phyloP scores from a whole-genome alignment of 2,888 invertebrate species.

The Acrocera orbiculus region DNA sequence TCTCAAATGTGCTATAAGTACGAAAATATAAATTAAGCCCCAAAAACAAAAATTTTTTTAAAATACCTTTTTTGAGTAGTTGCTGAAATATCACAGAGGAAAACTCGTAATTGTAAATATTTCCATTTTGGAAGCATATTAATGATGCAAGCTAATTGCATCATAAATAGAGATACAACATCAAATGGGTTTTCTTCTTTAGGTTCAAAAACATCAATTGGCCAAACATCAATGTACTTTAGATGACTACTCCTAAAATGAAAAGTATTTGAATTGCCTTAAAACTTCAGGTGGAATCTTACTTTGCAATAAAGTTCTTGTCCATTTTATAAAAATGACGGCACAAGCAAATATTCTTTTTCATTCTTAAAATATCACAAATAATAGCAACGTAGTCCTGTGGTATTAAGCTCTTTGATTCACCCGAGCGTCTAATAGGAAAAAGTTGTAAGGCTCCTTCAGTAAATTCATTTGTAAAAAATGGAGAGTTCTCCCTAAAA shows the following conservation, averaged over 20 bases:
- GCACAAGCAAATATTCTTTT: conserved; percentile 88
- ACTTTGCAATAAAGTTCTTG: conserved; percentile 57
- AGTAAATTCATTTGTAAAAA: conserved; percentile 40
- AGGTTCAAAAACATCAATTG: conserved; percentile 75
- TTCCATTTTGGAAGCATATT: conserved; percentile 85
- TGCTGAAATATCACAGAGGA: conserved; percentile 47
- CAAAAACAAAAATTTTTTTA: conserved; percentile 4
- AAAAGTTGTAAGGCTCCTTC: conserved; percentile 33
- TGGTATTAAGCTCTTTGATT: conserved; percentile 32
- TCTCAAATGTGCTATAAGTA: conserved; percentile 23
- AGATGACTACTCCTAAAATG: conserved; percentile 31
- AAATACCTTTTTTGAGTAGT: conserved; percentile 16
- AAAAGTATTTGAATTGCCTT: conserved; percentile 2
- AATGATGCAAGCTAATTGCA: conserved; percentile 91
- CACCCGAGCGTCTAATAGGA: conserved; percentile 34
- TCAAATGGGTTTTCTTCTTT: conserved; percentile 67
- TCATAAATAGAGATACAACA: conserved; percentile 82
- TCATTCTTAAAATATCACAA: conserved; percentile 73
- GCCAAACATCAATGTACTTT: conserved; percentile 93
- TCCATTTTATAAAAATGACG: conserved; percentile 76
- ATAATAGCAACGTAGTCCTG: conserved; percentile 72
- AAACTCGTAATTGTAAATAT: conserved; percentile 65
- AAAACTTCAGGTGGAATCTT: conserved; percentile 16
- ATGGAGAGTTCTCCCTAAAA: conserved; percentile 40
- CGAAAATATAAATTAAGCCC: no score